Base-by-base conservation (phyloP, 1,140 invertebrate genomes). In the Kradibia gibbosae region DNA sequence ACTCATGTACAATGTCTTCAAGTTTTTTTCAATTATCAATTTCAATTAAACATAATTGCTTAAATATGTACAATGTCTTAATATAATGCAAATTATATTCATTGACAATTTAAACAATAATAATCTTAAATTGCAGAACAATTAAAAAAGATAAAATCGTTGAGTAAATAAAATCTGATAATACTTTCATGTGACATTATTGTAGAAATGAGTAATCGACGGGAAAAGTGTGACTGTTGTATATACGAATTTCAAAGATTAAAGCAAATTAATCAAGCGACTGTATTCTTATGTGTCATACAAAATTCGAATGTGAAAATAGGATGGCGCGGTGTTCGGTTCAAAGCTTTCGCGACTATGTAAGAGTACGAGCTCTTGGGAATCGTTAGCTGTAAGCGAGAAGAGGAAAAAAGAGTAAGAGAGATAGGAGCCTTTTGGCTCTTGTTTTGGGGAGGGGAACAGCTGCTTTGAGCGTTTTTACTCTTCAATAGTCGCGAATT, bases 381-480 rank as follows among this genome's bases (percentile, higher is more conserved):
- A 15, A 28, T 10, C 15, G 78, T 53, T 45, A 1, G 53, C 15
- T n/a, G n/a, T n/a, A 17, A 67, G 42, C 17, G 57, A 34, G 72
- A 53, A 50, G 25, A 48, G 55, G 50, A 15, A 73, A 48, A 73
- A 22, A 57, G 82, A 84, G 83, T 85, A 73, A 60, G 48, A 70
- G 83, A 81, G 62, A 80, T 34, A 65, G 42, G 73, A 39, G 42
- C 48, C 72, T 72, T 84, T 67, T 85, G 80, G 84, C 84, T 85
- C 76, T 82, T 83, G 84, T 82, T 84, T 83, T 53, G 86, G 82
- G 84, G 84, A 85, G 84, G 86, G 88, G 86, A 86, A 86, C 87
- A 87, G 86, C 88, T 89, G 89, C 89, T 90, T 91, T 90, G 90
- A 91, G 88, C 89, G 87, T 88, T 90, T 91, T 91, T 86, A 91